Conservation (phyloP, 2,797 vertebrate genomes). For the Sebastes steindachneri region DNA sequence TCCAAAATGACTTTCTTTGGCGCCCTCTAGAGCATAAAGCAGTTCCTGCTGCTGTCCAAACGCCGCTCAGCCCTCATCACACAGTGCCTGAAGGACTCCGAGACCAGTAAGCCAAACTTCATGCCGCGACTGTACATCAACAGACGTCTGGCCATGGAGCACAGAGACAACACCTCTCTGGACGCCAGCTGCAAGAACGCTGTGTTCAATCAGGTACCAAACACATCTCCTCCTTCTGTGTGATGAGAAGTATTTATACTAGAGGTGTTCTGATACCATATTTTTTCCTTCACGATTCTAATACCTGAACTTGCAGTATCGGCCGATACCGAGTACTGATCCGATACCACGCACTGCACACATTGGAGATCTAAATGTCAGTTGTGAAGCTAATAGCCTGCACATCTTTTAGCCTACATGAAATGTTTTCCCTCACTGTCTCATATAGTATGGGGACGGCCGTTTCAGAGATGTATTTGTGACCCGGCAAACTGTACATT, state of each 20-base stretch:
- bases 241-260: background rate
- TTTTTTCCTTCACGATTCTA: no score
- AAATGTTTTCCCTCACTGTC: no score
- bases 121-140: constrained; percentile 99
- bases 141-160: constrained; percentile 97
- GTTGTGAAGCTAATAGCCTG: no score
- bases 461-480: no score
- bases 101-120: constrained; percentile 96
- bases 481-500: no score
- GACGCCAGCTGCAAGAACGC: constrained; percentile 93
- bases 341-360: no score
- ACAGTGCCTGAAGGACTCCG: constrained; percentile 96
- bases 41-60: constrained; percentile 95
- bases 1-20: background rate
- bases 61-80: constrained; percentile 92
- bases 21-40: constrained; percentile 90
- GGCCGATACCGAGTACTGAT: no score
- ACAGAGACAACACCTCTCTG: constrained; percentile 92
- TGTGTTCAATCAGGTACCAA: constrained; percentile 92
- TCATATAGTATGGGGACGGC: no score
- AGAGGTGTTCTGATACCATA: no score
- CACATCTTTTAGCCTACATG: no score
- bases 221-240: background rate
- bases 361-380: no score
- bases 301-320: no score